These are phyloP conservation scores for Etia nguti DNA, from an alignment of 2,113 vertebrate genomes.

Conservation along the genomic window DNA sequence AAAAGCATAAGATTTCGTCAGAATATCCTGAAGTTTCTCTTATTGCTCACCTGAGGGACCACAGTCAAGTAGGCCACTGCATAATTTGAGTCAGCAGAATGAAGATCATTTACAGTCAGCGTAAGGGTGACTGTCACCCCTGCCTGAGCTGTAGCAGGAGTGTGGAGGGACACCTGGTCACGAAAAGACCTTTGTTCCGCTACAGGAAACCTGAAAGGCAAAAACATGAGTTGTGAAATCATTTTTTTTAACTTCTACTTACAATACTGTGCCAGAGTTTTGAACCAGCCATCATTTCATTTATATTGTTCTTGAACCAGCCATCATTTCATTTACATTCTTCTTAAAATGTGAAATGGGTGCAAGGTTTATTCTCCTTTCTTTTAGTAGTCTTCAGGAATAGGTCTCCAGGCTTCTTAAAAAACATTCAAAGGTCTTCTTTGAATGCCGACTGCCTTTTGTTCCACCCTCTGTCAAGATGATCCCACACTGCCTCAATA, in stretches of 20 bases:
- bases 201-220: conserved; percentile 55
- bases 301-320: too few relatives aligned
- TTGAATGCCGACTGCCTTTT: neutral
- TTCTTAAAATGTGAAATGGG: neutral
- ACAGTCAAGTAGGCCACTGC: conserved; percentile 77
- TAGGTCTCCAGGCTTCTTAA: neutral
- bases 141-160: conserved; percentile 56
- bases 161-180: conserved; percentile 63
- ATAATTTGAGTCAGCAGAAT: conserved; percentile 65
- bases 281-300: neutral
- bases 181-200: conserved; percentile 53
- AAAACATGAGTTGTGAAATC: neutral
- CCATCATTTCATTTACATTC: too few relatives aligned
- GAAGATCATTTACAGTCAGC: conserved; percentile 53
- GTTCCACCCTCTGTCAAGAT: neutral
- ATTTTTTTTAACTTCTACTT: neutral
- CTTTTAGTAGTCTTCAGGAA: neutral
- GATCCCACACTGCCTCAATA: neutral
- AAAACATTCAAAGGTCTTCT: neutral
- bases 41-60: conserved; percentile 55
- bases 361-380: neutral
- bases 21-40: neutral
- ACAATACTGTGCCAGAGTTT: neutral
- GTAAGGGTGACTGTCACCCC: conserved; percentile 69
- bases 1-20: neutral